Evolutionary conservation across 1,140 invertebrate species (phyloP), one percentile per base, ranked within the genome.

Genomic region (Trialeurodes vaporariorum): DNA sequence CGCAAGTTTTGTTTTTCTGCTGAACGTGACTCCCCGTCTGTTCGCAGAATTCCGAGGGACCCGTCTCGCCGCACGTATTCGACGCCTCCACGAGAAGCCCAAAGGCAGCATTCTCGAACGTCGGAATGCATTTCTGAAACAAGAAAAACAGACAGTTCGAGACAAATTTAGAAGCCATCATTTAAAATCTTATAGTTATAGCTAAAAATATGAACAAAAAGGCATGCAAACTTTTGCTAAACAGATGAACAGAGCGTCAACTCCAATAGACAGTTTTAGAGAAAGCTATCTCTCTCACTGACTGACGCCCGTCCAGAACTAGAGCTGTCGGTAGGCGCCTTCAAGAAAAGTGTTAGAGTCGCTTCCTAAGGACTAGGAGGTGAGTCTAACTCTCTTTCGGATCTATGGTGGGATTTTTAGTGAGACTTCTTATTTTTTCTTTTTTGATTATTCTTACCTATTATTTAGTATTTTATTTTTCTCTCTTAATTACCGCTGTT

Each of bases 41-140:
- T 27, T 92, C 85, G 76, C 96, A 99, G 78, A 88, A 98, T 74
- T 90, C 85, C 2, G 84, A 90, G 0, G 84, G 83, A 0, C 83
- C 84, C 61, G 85, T 81, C 69, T 79, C 70, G 9, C 96, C 96
- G 75, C 96, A 99, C 1, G 96, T 98, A 77, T 98, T 98, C 1
- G 95, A 96, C 1, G 92, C 90, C 69, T 96, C 92, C 74, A 98
- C 92, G 59, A 82, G 79, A 2, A 90, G 80, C 71, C 88, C 87
- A 79, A 90, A 98, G 1, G 96, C 96, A 1, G 94, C 94, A 78
- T 99, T 99, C 75, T 93, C 92, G 77, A 98, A 99, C 68, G 91
- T 90, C 0, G 96, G 95, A 71, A 95, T 88, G 78, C 97, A 98
- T 82, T 91, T 86, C 89, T 96, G 83, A 23, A 82, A 82, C 34